Percentiles rank a stretch among this genome's conserved stretches.
phyloP scores from a whole-genome alignment of 92 coral and sea anemone genomes.

The Plumapathes pennacea region DNA sequence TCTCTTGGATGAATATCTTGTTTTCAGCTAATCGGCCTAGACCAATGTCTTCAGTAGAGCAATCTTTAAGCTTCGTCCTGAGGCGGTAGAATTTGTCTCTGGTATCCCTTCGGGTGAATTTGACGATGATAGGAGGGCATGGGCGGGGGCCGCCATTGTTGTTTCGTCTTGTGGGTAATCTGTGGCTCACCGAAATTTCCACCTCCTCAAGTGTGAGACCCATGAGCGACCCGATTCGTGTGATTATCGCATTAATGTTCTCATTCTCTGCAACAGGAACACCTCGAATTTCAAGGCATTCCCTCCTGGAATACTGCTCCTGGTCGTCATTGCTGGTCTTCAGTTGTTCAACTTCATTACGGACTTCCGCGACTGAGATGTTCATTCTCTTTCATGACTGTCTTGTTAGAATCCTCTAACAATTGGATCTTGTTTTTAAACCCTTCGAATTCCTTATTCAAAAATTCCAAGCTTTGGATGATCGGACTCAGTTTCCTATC shows the following conservation, averaged over 20 bases:
- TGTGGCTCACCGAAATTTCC: too few species aligned
- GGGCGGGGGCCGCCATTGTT: too few species aligned
- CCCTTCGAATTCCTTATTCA: too few species aligned
- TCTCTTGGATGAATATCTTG: conserved; percentile 11
- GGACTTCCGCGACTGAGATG: conserved; percentile 22
- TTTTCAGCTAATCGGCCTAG: neutral
- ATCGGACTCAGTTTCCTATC: too few species aligned
- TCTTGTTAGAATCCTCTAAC: too few species aligned
- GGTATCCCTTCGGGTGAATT: conserved; percentile 4
- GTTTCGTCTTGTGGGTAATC: too few species aligned
- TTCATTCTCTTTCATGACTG: too few species aligned
- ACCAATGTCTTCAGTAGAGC: conserved; percentile 1
- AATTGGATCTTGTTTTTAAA: too few species aligned
- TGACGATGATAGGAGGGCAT: conserved; percentile 14
- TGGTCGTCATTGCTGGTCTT: conserved; percentile 11
- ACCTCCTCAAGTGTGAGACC: too few species aligned
- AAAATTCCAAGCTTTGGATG: too few species aligned
- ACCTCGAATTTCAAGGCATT: conserved; percentile 9
- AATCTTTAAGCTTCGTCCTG: conserved; percentile 9
- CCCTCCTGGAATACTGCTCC: conserved; percentile 7
- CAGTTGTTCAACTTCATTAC: conserved; percentile 19
- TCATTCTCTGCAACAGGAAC: neutral
- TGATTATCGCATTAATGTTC: neutral
- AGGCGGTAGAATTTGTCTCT: conserved; percentile 15
- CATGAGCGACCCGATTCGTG: too few species aligned